These are phyloP conservation scores for Galleria mellonella DNA, from an alignment of 1,140 invertebrate species.

Conservation along the genomic window DNA sequence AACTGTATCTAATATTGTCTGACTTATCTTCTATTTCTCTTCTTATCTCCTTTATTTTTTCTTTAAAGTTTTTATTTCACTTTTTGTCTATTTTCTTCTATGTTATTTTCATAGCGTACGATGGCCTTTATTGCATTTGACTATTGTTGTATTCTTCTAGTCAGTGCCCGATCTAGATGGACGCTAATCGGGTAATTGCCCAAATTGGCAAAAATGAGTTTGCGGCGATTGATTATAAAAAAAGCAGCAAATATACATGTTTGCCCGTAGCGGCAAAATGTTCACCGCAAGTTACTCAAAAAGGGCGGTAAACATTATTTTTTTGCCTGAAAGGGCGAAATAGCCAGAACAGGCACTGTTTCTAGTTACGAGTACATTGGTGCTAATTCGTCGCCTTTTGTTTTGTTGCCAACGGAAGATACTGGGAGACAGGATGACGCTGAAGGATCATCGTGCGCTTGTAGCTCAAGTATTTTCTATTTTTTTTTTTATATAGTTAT, in stretches of 20 bases:
- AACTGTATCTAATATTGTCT: no score
- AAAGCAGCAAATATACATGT: no score
- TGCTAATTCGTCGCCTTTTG: slow-evolving; percentile 10
- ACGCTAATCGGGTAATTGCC: no score
- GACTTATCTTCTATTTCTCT: no score
- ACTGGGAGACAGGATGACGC: slow-evolving; percentile 73
- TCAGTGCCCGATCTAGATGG: no score
- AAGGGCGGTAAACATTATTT: no score
- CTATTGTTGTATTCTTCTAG: no score
- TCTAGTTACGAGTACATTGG: neutral
- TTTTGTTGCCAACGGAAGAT: slow-evolving; percentile 46
- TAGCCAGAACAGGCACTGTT: no score
- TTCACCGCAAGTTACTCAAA: slow-evolving; percentile 5
- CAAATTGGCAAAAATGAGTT: no score
- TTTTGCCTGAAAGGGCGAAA: no score
- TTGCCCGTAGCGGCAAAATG: neutral
- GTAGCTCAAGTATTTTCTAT: slow-evolving; percentile 32
- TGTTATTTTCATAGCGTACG: slow-evolving; percentile 9
- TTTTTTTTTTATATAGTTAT: neutral
- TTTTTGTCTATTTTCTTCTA: neutral
- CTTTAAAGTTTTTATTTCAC: neutral
- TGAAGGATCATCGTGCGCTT: slow-evolving; percentile 41
- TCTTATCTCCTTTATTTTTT: no score
- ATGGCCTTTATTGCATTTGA: slow-evolving; percentile 10
- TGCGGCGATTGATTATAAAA: no score